Base-by-base conservation (phyloP, 2,113 vertebrate species). In the Clarias macrocephalus region DNA sequence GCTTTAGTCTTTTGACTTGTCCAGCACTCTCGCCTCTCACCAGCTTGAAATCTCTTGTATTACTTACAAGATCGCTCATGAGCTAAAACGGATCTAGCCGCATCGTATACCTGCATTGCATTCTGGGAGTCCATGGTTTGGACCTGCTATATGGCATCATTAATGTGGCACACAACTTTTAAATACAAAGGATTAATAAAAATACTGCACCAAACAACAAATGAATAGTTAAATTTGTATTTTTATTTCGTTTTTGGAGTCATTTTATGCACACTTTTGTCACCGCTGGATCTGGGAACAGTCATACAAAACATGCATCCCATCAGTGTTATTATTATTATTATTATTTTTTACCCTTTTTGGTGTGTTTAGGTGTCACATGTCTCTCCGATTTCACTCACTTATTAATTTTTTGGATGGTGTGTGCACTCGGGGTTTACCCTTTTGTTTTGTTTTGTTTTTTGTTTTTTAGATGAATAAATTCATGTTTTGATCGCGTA, bases 341-440 rank as follows among this genome's bases (percentile, higher is more conserved):
- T 3, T 42, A 42, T 48, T 11, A 5, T 77, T 57, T 80, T 33
- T 48, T 12, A 66, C 16, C 25, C 56, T 3, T 56, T 57, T 81
- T 5, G 54, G 33, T 75, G 37, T 28, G 77, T 84, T 9, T 73
- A 52, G 76, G 19, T 76, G 30, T n/a, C 42, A 65, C 37, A n/a
- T 52, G 60, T 63, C 5, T 76, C 25, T 42, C 37, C n/a, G 28
- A 37, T 52, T 77, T 81, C n/a, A 80, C 54, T 80, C 28, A 5
- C 23, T 83, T 21, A 19, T 54, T 10, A 2, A 54, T 76, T 21
- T 9, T 62, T 82, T 28, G 18, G 37, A 52, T 0, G 15, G 60
- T 28, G 73, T 82, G 80, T 76, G 82, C 83, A 85, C 82, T 82
- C 57, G 42, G 59, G 85, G 70, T 37, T 6, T 73, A 72, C 33